Evolutionary conservation across 2,888 invertebrate species (phyloP).

Genomic region (Podotricha telesiphe): DNA sequence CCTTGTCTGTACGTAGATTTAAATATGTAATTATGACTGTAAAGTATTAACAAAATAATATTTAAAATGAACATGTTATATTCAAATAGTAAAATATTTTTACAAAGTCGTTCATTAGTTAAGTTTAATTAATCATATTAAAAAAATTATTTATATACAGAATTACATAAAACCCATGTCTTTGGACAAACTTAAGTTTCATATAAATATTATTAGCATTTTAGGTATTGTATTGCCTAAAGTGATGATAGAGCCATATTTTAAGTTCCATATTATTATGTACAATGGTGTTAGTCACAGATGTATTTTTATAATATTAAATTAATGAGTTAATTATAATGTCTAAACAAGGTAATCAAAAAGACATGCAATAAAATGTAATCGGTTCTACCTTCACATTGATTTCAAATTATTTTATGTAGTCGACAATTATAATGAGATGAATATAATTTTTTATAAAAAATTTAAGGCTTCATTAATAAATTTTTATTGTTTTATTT

Average conservation of each 20-base stretch:
- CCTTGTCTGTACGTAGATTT: no score
- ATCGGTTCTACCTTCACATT: conserved; percentile 44
- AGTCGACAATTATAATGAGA: conserved; percentile 69
- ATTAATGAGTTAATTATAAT: conserved; percentile 38
- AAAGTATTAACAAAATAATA: conserved; percentile 8
- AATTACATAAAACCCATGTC: neutral
- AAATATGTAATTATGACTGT: conserved; percentile 5
- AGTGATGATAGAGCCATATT: conserved; percentile 74
- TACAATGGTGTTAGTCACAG: conserved; percentile 64
- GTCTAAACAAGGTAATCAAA: conserved; percentile 45
- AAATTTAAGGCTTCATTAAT: conserved; percentile 70
- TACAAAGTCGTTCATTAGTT: neutral
- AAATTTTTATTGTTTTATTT: conserved; percentile 65
- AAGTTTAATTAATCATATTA: neutral
- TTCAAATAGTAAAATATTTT: conserved; percentile 7
- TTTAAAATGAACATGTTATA: conserved; percentile 3
- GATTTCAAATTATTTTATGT: conserved; percentile 59
- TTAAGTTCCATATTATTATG: conserved; percentile 63
- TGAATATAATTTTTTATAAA: conserved; percentile 79
- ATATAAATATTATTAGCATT: conserved; percentile 12
- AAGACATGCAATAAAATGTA: conserved; percentile 55
- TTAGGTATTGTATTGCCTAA: conserved; percentile 45
- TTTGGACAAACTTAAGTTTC: neutral
- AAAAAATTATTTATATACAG: conserved; percentile 3
- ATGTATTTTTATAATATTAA: conserved; percentile 57